Evolutionary conservation across 2,797 vertebrate genomes (phyloP).

Genomic region (Dendrocincla tyrannina): DNA sequence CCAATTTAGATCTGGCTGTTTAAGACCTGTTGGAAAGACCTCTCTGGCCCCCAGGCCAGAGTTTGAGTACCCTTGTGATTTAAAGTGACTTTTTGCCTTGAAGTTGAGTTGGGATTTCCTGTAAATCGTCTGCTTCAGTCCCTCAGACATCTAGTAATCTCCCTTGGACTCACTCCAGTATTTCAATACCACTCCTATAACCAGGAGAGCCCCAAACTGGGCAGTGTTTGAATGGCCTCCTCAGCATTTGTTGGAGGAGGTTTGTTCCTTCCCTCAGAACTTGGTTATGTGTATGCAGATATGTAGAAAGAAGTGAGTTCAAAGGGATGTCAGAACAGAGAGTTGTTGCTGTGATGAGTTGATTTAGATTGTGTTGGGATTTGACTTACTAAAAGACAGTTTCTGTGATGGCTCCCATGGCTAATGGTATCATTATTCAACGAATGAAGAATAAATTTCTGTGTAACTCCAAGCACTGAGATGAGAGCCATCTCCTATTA

Average conservation of each 20-base stretch:
- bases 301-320: not conserved
- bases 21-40: not conserved
- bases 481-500: not conserved
- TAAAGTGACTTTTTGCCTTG: not conserved
- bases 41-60: not conserved
- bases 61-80: not conserved
- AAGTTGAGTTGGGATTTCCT: not conserved
- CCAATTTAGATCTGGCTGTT: not conserved
- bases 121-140: not conserved
- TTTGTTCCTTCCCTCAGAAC: not conserved
- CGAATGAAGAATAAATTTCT: not conserved
- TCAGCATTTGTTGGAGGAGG: not conserved
- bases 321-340: not conserved
- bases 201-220: not conserved
- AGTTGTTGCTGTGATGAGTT: not conserved
- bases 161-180: not conserved
- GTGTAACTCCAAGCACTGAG: not conserved
- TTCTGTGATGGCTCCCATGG: not conserved
- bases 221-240: not conserved
- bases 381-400: not conserved
- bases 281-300: not conserved
- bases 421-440: not conserved
- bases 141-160: not conserved
- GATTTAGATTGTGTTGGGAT: not conserved
- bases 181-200: not conserved